phyloP scores from a whole-genome alignment of 2,888 invertebrate genomes.

The Amphimallon solstitiale region DNA sequence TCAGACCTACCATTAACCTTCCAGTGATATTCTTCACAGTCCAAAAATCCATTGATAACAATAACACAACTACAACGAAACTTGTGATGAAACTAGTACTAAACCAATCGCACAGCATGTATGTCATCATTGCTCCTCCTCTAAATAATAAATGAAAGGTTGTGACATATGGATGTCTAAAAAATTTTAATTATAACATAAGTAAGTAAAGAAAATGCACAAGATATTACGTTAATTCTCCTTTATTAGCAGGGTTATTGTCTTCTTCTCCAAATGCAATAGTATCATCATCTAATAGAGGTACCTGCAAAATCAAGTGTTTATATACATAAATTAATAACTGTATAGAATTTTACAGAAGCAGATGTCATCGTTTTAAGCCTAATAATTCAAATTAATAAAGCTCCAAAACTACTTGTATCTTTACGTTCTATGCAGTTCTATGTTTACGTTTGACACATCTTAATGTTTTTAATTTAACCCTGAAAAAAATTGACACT shows the following conservation, averaged over 20 bases:
- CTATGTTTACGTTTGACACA: too few species aligned
- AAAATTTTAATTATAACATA: conserved; percentile 54
- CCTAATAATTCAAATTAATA: not conserved
- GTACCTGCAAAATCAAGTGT: conserved; percentile 71
- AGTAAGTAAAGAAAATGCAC: not conserved
- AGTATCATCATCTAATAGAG: conserved; percentile 86
- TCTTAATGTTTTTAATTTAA: too few species aligned
- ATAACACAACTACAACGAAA: conserved; percentile 89
- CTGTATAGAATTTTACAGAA: conserved; percentile 38
- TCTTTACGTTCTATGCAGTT: too few species aligned
- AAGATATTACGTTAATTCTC: conserved; percentile 51
- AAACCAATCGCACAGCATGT: conserved; percentile 91
- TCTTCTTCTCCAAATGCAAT: conserved; percentile 89
- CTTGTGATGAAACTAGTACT: conserved; percentile 94
- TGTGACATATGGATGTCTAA: conserved; percentile 91
- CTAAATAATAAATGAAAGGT: conserved; percentile 93
- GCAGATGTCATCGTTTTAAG: conserved; percentile 42
- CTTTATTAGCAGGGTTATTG: conserved; percentile 62
- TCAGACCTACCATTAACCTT: conserved; percentile 90
- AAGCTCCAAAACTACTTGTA: too few species aligned
- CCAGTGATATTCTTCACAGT: conserved; percentile 98
- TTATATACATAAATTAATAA: conserved; percentile 19
- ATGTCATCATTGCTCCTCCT: conserved; percentile 82
- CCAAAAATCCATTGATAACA: conserved; percentile 99
- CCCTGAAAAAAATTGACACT: too few species aligned